A percentile compares a stretch with the other conserved stretches of the same genome.
These are phyloP conservation scores for Clarias magur DNA, from an alignment of 2,113 vertebrate genomes.

Conservation along the genomic window DNA sequence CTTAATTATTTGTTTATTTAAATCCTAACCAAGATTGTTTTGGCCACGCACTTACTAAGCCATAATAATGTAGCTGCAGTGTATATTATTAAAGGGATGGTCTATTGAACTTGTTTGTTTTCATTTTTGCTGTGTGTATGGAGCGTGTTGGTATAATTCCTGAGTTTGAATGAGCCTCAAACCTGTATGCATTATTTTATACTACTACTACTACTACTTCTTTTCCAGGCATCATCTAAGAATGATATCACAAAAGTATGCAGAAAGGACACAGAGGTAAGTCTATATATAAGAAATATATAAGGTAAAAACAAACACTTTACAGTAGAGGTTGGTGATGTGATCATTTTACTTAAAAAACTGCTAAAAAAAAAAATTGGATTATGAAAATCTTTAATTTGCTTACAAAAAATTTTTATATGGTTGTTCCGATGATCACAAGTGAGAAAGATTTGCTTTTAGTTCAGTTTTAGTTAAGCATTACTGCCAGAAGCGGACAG, in stretches of 20 bases:
- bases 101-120: background rate
- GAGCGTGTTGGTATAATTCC: background rate
- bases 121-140: background rate
- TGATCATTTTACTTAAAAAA: background rate
- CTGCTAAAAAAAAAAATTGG: background rate
- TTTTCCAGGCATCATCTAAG: conserved; percentile 86
- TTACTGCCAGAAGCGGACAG: background rate
- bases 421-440: background rate
- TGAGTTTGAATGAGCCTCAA: background rate
- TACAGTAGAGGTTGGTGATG: background rate
- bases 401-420: background rate
- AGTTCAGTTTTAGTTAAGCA: background rate
- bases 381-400: background rate
- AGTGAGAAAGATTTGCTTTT: background rate
- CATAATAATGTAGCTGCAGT: background rate
- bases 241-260: conserved; percentile 92
- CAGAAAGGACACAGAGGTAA: conserved; percentile 95
- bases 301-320: conserved; percentile 9
- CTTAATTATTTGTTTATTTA: too few species aligned
- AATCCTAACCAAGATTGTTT: too few species aligned
- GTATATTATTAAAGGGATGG: background rate
- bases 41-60: background rate
- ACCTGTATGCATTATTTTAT: background rate
- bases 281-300: conserved; percentile 45
- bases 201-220: conserved; percentile 10